phyloP scores from a whole-genome alignment of 2,113 vertebrate species.

The Pomatostomus ruficeps region DNA sequence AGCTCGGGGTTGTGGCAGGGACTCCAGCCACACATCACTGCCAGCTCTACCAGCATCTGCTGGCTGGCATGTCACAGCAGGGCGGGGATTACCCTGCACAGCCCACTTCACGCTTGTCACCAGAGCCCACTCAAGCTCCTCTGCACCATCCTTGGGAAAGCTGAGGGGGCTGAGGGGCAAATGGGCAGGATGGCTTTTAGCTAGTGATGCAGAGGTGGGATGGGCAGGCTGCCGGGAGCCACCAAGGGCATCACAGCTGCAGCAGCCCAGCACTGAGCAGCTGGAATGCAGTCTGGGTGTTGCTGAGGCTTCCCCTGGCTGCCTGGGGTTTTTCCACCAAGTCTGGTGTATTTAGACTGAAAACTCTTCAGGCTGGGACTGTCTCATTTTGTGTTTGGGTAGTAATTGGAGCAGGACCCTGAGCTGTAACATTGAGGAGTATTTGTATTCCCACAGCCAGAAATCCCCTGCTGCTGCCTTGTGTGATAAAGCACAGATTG shows the following conservation, averaged over 20 bases:
- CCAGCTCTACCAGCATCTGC: background rate
- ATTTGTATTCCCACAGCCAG: slow-evolving; percentile 21
- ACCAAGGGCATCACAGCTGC: background rate
- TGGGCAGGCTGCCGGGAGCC: background rate
- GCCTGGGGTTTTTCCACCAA: background rate
- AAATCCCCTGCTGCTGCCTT: slow-evolving; percentile 13
- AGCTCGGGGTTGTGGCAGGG: background rate
- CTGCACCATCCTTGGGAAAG: background rate
- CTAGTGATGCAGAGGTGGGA: accelerated
- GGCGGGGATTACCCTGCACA: accelerated
- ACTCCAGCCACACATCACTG: accelerated
- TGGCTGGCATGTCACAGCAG: background rate
- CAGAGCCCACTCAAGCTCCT: background rate
- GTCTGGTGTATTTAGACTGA: background rate
- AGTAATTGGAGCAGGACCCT: background rate
- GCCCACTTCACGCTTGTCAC: accelerated
- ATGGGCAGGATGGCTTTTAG: background rate
- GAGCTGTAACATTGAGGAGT: background rate
- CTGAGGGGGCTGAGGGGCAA: background rate
- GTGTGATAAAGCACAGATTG: background rate
- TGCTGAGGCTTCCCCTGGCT: background rate
- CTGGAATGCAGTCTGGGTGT: background rate
- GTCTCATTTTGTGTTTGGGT: background rate
- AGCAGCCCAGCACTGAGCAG: background rate
- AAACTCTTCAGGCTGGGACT: background rate